A percentile compares a stretch with the other conserved stretches of the same genome.
Evolutionary conservation across 2,797 vertebrate species (phyloP).

Genomic region (Siniperca scherzeri): DNA sequence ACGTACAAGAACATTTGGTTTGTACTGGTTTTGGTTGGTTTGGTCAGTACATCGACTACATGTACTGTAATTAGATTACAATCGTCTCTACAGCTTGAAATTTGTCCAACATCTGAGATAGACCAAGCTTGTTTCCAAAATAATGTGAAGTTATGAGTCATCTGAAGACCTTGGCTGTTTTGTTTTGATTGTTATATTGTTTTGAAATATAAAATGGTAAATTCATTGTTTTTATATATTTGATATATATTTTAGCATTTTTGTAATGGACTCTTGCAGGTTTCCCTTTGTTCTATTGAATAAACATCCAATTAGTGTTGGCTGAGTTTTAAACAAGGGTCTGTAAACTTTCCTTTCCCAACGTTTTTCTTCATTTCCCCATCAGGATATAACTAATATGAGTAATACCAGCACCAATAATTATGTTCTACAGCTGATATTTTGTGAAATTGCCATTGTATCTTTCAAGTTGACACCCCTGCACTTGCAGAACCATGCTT

Average conservation of each 20-base stretch:
- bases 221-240: not conserved
- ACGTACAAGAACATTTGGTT: no score
- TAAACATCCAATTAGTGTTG: no score
- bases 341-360: no score
- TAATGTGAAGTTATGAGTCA: not conserved
- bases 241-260: not conserved
- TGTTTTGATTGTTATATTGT: not conserved
- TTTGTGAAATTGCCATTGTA: not conserved
- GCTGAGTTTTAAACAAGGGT: not conserved
- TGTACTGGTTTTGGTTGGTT: not conserved
- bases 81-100: not conserved
- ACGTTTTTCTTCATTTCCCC: not conserved
- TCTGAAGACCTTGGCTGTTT: conserved; percentile 12
- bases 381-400: not conserved
- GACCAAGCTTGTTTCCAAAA: not conserved
- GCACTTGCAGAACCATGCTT: no score
- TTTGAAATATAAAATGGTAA: not conserved
- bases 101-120: not conserved
- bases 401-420: not conserved
- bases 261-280: not conserved
- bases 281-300: not conserved
- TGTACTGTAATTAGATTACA: not conserved
- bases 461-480: not conserved
- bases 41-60: not conserved
- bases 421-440: not conserved